Evolutionary conservation across 2,113 vertebrate genomes (phyloP), one percentile per base, ranked within the genome.

Genomic region (Eonycteris spelaea): DNA sequence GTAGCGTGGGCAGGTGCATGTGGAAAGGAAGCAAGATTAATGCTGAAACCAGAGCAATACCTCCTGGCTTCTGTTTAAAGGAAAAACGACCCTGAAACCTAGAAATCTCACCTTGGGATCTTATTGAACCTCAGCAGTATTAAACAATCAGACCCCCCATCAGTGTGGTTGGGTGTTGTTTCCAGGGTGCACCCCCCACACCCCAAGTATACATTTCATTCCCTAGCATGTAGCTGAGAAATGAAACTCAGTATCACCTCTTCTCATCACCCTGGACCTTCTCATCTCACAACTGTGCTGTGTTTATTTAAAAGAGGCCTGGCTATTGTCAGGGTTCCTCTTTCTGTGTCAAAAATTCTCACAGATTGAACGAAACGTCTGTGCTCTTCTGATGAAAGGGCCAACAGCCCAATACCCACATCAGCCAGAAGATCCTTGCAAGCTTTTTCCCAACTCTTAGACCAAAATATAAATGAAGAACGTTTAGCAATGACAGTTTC

Each of bases 1-100:
- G 96, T 97, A 98, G 90, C 95, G 68, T 94, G 91, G 97, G 93
- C 96, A 97, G 97, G 97, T 98, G 74, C 80, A 74, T 84, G 51
- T 59, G 61, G 48, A 91, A 89, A 71, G 74, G 53, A 77, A 93
- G 65, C 22, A 88, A 95, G 78, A 91, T 97, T 85, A 93, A 91
- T 71, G 40, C 26, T 4, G 24, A 93, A 95, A 51, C 51, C 71
- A 80, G 86, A 86, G 84, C 65, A 88, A 6, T 84, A 57, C 86
- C 74, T 24, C 19, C 61, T 80, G 15, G 79, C 78, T 92, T 91
- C 97, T 38, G 9, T 78, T 92, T 80, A 80, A 95, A 91, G 88
- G 57, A 71, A 89, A 94, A 91, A 55, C 55, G 35, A 16, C 30
- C 11, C 28, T 30, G 43, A 79, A 87, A 74, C 35, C 78, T 55